phyloP scores from a whole-genome alignment of 2,888 invertebrate species.

The Globia sparganii region DNA sequence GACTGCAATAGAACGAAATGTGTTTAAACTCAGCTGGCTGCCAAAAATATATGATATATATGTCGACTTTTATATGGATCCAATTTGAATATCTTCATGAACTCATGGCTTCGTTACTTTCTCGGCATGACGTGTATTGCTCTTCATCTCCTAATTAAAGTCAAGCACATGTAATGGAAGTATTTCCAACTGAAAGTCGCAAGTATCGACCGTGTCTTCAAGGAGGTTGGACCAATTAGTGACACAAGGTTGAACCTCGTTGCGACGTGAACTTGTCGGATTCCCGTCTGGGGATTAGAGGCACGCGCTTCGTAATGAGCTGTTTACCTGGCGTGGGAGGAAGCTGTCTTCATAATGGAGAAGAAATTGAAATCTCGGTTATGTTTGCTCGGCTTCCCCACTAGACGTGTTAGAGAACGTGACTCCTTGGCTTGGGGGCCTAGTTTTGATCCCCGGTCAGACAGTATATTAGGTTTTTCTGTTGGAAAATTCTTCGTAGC shows the following conservation, averaged over 20 bases:
- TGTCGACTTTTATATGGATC: neutral
- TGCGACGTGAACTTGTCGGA: conserved; percentile 36
- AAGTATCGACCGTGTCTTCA: conserved; percentile 39
- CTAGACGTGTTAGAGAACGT: neutral
- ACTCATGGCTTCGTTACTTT: neutral
- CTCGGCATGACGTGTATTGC: neutral
- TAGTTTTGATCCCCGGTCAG: neutral
- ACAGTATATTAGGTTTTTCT: neutral
- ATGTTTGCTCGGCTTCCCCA: neutral
- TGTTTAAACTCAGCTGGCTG: neutral
- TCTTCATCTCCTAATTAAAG: conserved; percentile 17
- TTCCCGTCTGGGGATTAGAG: conserved; percentile 49
- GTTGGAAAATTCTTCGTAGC: neutral
- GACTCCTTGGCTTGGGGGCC: neutral
- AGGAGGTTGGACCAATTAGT: conserved; percentile 56
- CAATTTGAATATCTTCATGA: neutral
- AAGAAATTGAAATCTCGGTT: neutral
- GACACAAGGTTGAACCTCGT: conserved; percentile 41
- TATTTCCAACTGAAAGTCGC: conserved; percentile 17
- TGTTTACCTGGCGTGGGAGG: conserved; percentile 37
- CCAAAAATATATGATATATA: neutral
- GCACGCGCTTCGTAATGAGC: conserved; percentile 56
- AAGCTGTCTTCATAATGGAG: neutral
- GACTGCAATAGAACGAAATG: neutral
- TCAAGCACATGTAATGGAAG: conserved; percentile 40